A percentile compares a stretch with the other conserved stretches of the same genome.
These are phyloP conservation scores for Mirza zaza DNA, from an alignment of 2,113 vertebrate species.

Conservation along the genomic window DNA sequence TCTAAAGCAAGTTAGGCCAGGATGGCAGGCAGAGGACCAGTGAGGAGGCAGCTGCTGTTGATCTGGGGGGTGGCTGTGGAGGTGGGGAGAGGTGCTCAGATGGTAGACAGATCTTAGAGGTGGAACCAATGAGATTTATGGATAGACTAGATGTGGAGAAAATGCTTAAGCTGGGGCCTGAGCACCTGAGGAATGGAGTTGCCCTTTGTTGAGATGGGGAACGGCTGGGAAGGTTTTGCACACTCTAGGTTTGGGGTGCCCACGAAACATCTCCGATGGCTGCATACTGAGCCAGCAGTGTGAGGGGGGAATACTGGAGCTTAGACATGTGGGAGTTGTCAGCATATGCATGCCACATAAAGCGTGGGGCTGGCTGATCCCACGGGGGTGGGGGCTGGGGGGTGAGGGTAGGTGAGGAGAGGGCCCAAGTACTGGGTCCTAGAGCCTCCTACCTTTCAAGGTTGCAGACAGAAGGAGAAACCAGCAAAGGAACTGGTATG, in stretches of 20 bases:
- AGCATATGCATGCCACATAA: not conserved
- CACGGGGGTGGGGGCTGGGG: too few species aligned
- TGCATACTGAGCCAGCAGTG: not conserved
- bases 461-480: not conserved
- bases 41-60: not conserved
- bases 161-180: not conserved
- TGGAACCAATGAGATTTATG: not conserved
- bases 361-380: not conserved
- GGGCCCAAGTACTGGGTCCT: too few species aligned
- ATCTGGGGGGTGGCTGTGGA: not conserved
- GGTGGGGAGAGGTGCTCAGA: not conserved
- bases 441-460: not conserved
- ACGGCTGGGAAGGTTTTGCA: not conserved
- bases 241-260: not conserved
- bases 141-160: not conserved
- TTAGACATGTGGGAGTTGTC: not conserved
- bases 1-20: not conserved
- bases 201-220: not conserved
- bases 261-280: not conserved
- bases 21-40: not conserved
- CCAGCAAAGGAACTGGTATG: not conserved
- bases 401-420: not conserved
- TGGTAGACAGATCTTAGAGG: not conserved
- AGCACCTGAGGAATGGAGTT: not conserved
- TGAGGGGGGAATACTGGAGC: not conserved